Base-by-base conservation (phyloP, 2,113 vertebrate species). In the Hyaena hyaena region DNA sequence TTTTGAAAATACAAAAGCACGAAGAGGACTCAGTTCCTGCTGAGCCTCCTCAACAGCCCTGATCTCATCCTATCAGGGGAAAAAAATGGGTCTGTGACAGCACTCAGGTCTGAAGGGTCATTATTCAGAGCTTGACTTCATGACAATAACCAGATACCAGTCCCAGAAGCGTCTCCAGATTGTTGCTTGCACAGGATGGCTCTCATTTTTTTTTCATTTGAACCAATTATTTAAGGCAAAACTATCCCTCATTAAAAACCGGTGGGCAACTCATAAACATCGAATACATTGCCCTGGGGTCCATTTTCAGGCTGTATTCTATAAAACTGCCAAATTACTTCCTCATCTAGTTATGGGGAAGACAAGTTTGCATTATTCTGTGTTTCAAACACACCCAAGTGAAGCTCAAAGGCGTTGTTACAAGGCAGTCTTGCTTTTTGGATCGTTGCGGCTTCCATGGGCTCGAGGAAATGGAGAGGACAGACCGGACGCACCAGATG, bases 221-320 rank as follows among this genome's bases (percentile, higher is more conserved):
- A 94, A 79, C 73, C 93, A 98, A 97, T 98, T 96, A 96, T 91
- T 97, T 96, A 97, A 97, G 85, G 91, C 88, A 96, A 91, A 93
- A 82, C 82, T 73, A 58, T 96, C 93, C 92, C 88, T 83, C 93
- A 92, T 96, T 92, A 90, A 95, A 94, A 96, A 53, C 90, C 94
- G 93, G 69, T 86, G 43, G 96, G 91, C 86, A 97, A 81, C 96
- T 97, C 87, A 77, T 86, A 95, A 96, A 80, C 91, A 87, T 69
- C 9, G 33, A 93, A 82, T 90, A 93, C 90, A 95, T 76, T 74
- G 88, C 96, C 50, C 74, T 1, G 4, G 81, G 93, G 73, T 71
- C 79, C 80, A 48, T 88, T 97, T 97, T 81, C 81, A 93, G 31
- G 66, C 66, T 90, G 81, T 39, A 6, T 90, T 94, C 87, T 65